phyloP scores from a whole-genome alignment of 2,797 vertebrate species.

The Cheracebus regulus region DNA sequence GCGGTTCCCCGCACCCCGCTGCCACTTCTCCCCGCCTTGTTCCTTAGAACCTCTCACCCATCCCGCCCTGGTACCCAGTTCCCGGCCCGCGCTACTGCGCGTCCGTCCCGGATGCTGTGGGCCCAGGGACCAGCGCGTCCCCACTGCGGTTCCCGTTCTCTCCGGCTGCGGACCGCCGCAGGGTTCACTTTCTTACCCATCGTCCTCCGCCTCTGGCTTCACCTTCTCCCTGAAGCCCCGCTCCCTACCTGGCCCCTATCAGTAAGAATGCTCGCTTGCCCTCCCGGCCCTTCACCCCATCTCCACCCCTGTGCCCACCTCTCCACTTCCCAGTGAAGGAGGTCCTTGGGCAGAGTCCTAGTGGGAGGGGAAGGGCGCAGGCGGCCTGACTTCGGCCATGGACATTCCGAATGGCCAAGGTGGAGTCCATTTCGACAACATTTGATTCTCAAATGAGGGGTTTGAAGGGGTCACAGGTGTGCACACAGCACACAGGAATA shows the following conservation, averaged over 20 bases:
- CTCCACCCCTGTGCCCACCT: too few species aligned
- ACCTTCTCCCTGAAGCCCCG: neutral
- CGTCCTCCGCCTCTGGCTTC: neutral
- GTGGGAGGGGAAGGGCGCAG: neutral
- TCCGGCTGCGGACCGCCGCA: neutral
- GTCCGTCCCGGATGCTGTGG: neutral
- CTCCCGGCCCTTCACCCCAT: neutral
- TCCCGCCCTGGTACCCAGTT: neutral
- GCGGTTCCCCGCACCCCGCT: neutral
- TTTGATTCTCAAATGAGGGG: constrained; percentile 25
- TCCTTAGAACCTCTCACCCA: neutral
- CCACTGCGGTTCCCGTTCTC: neutral
- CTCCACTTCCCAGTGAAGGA: neutral
- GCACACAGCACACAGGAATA: neutral
- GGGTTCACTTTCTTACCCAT: neutral
- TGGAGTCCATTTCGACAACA: neutral
- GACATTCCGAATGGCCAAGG: neutral
- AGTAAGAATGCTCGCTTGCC: neutral
- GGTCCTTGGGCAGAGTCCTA: neutral
- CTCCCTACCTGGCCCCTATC: neutral
- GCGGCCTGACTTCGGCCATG: neutral
- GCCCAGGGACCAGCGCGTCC: neutral
- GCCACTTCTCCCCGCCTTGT: neutral
- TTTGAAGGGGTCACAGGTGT: neutral
- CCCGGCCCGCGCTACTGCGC: neutral